These are phyloP conservation scores for Datnioides undecimradiatus DNA, from an alignment of 2,113 vertebrate genomes.

Conservation along the genomic window DNA sequence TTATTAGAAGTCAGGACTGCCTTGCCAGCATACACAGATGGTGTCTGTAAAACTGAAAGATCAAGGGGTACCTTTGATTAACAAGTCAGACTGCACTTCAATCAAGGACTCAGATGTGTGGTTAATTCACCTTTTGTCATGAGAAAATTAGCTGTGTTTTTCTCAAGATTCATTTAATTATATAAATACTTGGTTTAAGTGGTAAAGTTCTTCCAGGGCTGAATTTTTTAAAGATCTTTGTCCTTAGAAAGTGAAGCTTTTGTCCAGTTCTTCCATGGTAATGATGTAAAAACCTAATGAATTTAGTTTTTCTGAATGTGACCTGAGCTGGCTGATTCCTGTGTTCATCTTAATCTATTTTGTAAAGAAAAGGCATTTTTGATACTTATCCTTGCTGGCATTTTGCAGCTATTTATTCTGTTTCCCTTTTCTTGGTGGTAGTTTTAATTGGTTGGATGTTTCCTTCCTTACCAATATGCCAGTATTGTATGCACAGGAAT, in stretches of 20 bases:
- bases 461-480: not conserved
- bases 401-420: not conserved
- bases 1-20: no score
- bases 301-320: not conserved
- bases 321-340: not conserved
- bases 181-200: no score
- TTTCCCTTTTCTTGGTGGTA: not conserved
- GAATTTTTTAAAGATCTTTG: not conserved
- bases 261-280: not conserved
- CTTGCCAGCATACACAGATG: no score
- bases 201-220: not conserved
- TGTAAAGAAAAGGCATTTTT: not conserved
- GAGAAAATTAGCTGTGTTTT: no score
- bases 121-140: no score
- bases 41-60: no score
- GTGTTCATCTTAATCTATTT: not conserved
- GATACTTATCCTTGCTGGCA: not conserved
- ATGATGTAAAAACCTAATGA: not conserved
- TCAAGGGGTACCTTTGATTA: no score
- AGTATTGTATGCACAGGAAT: not conserved
- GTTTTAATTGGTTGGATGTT: not conserved
- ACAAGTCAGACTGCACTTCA: no score
- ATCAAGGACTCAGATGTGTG: no score
- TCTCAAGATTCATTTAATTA: no score
- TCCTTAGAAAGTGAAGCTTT: not conserved